phyloP scores from a whole-genome alignment of 2,888 invertebrate species.

The Hemithea aestivaria region DNA sequence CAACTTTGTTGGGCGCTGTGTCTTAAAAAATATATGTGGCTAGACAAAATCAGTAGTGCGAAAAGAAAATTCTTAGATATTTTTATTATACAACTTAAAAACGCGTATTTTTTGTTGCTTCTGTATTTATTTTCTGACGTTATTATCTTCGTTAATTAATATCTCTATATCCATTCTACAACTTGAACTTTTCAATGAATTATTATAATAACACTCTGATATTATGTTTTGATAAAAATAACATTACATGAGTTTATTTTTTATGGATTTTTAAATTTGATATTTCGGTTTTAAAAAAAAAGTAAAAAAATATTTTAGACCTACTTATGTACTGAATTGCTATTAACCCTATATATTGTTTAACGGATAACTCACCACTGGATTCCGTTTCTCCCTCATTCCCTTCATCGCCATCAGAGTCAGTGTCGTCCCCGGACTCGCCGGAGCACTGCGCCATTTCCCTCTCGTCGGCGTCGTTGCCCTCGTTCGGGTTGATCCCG shows the following conservation, averaged over 20 bases:
- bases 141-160: no score
- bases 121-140: no score
- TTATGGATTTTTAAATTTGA: not conserved
- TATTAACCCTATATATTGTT: no score
- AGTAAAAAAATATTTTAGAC: no score
- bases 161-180: no score
- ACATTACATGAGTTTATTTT: not conserved
- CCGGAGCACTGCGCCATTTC: conserved; percentile 75
- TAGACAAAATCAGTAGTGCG: not conserved
- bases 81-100: no score
- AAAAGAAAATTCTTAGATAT: not conserved
- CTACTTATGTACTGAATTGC: no score
- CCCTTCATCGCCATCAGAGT: conserved; percentile 81
- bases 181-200: no score
- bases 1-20: conserved; percentile 6
- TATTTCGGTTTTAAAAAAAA: no score
- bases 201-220: no score
- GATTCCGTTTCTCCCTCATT: conserved; percentile 82
- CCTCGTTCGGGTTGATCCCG: conserved; percentile 88
- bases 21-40: not conserved
- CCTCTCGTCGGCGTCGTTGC: conserved; percentile 79
- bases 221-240: no score
- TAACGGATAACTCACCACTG: conserved; percentile 86
- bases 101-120: no score
- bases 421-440: conserved; percentile 83